Evolutionary conservation across 2,888 invertebrate genomes (phyloP).

Genomic region (Camponotus fellah): DNA sequence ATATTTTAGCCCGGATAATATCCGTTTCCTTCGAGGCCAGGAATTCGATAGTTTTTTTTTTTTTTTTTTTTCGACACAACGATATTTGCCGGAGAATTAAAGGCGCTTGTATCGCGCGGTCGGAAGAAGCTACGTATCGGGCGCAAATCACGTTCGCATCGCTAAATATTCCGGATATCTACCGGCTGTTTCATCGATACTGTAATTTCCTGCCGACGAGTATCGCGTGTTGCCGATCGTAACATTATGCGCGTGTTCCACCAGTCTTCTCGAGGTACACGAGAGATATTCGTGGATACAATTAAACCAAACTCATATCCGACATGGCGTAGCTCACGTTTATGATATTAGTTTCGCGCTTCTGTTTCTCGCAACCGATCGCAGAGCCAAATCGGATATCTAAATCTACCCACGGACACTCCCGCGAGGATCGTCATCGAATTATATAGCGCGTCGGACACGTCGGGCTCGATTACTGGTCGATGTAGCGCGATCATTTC

Average conservation of each 20-base stretch:
- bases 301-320: constrained; percentile 34
- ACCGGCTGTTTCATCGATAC: constrained; percentile 44
- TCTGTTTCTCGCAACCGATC: constrained; percentile 12
- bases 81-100: background rate
- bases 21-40: background rate
- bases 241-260: constrained; percentile 42
- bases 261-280: constrained; percentile 25
- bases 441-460: background rate
- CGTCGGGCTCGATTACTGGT: constrained; percentile 30
- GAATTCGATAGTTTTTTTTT: background rate
- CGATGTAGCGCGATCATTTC: constrained; percentile 44
- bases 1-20: background rate
- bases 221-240: constrained; percentile 43
- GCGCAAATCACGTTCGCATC: background rate
- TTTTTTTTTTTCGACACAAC: no score
- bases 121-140: constrained; percentile 25
- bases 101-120: background rate
- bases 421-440: constrained; percentile 32
- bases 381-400: constrained; percentile 25
- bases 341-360: constrained; percentile 19
- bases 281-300: constrained; percentile 22
- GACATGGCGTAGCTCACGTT: constrained; percentile 29
- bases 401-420: background rate
- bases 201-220: constrained; percentile 51
- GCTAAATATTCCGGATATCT: constrained; percentile 44